Conservation (phyloP, 2,797 vertebrate species). For the Bradypus variegatus region DNA sequence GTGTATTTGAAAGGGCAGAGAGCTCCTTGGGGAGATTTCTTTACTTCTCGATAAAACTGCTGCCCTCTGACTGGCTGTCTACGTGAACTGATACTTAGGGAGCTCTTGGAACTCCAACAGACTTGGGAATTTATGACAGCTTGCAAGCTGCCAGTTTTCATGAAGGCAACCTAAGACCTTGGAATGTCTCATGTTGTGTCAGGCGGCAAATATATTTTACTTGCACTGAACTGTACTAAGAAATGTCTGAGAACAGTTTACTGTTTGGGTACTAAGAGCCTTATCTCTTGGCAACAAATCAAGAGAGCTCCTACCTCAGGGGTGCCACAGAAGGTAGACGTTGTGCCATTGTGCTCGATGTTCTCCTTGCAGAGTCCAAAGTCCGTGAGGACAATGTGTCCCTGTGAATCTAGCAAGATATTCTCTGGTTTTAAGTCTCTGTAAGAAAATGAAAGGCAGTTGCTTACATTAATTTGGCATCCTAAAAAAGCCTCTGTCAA, state of each 20-base stretch:
- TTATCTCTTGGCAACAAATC: neutral
- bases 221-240: neutral
- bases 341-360: conserved; percentile 96
- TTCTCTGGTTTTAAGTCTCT: conserved; percentile 98
- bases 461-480: conserved; percentile 24
- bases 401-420: conserved; percentile 96
- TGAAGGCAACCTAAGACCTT: neutral
- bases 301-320: conserved; percentile 84
- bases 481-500: neutral
- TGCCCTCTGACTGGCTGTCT: neutral
- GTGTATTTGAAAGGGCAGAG: neutral
- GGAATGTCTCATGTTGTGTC: neutral
- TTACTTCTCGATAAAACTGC: neutral
- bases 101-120: neutral
- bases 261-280: neutral
- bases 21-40: neutral
- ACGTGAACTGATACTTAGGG: neutral
- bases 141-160: neutral
- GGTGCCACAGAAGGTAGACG: conserved; percentile 97
- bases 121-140: neutral
- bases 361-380: conserved; percentile 99
- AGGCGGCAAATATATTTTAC: neutral
- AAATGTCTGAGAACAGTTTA: neutral
- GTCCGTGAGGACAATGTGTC: conserved; percentile 97
- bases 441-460: neutral